Base-by-base conservation (phyloP, 2,888 invertebrate species). In the Griposia aprilina region DNA sequence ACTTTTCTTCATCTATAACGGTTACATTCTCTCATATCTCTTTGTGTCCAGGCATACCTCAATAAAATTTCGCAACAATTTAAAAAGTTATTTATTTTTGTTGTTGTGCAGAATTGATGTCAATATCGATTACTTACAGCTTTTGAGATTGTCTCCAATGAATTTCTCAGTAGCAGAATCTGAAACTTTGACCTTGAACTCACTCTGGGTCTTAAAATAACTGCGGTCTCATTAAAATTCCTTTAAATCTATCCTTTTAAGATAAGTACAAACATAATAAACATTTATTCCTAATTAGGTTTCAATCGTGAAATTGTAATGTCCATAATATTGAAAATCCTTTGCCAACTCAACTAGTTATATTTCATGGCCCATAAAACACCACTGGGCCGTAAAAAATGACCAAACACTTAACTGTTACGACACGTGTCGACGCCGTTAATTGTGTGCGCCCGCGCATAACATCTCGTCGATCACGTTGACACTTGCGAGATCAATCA, bases 401-500 rank as follows among this genome's bases (percentile, higher is more conserved):
- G 26, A 60, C n/a, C 75, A 66, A 82, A 69, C 36, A 70, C 73
- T 74, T 67, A 57, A 55, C 45, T 59, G 62, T 81, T 65, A 48
- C 62, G 50, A 78, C 75, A 75, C 84, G 73, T 70, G 84, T 75
- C 76, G 55, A 60, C 55, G 72, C 20, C 36, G 71, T 82, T 82
- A 86, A 83, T 73, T 55, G 74, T 11, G 74, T 67, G 66, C 72
- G 67, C 71, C 36, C n/a, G 78, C 78, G 74, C 87, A 76, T 83
- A 57, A 50, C 66, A 63, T 68, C 72, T 74, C 70, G 78, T 78
- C 63, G 84, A 79, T 74, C 73, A 74, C 73, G 67, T 72, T 70
- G 84, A 84, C 87, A 80, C 68, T 57, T n/a, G 68, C 60, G 63
- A 76, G 85, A 85, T 85, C 80, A 74, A 77, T 85, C 84, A 70